These are phyloP conservation scores for Lipotes vexillifer DNA, from an alignment of 2,113 vertebrate genomes.

Conservation along the genomic window DNA sequence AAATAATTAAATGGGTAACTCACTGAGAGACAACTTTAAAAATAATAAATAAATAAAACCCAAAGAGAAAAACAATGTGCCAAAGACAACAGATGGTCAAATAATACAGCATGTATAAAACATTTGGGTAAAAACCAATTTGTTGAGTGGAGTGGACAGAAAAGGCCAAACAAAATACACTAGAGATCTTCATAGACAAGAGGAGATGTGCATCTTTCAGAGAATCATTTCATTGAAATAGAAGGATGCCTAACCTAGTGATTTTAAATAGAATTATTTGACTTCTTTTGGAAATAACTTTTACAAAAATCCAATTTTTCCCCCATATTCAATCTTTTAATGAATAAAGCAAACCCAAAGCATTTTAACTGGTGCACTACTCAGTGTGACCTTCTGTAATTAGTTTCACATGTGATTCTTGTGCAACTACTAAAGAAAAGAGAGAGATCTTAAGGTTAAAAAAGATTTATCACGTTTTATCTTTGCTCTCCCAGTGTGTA, in stretches of 20 bases:
- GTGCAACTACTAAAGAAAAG: neutral
- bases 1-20: constrained; percentile 32
- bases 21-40: neutral
- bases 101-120: neutral
- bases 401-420: constrained; percentile 12
- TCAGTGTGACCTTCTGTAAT: neutral
- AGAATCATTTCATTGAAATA: neutral
- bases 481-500: neutral
- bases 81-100: neutral
- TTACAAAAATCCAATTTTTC: neutral
- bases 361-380: neutral
- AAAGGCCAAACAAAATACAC: constrained; percentile 34
- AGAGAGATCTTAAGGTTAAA: constrained; percentile 7
- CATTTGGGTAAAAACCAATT: neutral
- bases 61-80: neutral
- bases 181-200: constrained; percentile 23
- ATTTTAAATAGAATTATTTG: neutral
- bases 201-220: neutral
- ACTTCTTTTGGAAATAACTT: neutral
- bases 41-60: constrained; percentile 36
- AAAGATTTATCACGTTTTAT: neutral
- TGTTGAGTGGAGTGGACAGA: neutral
- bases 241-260: neutral
- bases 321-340: neutral
- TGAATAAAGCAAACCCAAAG: neutral